Evolutionary conservation across 1,140 invertebrate species (phyloP), one percentile per base, ranked within the genome.

Genomic region (Leptinotarsa defecta): DNA sequence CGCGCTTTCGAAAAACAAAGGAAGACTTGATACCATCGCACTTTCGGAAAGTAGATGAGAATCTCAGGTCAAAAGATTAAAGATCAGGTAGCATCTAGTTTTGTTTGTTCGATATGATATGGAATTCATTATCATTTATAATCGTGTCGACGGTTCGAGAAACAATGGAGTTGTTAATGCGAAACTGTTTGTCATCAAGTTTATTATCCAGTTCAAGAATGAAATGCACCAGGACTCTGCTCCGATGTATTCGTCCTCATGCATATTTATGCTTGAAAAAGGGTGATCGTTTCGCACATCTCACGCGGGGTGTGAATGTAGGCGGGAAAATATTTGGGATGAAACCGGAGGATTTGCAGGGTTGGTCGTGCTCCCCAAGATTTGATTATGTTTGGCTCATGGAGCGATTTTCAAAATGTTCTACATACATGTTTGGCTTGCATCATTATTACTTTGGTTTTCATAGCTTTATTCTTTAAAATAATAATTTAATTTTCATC

Each of bases 31-130:
- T 68, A 68, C 43, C 65, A 57, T 57, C 52, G 2, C 52, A 57
- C n/a, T 57, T 57, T 19, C 15, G 52, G 27, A 64, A 48, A 71
- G 63, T 57, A 57, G 52, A 64, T 68, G 68, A 62, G 71, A 74
- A 79, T 79, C 78, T 79, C 72, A 64, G 78, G 78, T 79, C 78
- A 79, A 79, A 74, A 77, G 78, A 79, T 77, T 79, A 79, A 79
- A 79, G 78, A 79, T 79, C 78, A 77, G 74, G 13, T 64, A 74
- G 71, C 52, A 57, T 57, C 68, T 77, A 71, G 73, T n/a, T 68
- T 57, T 71, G 73, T 76, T 76, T 63, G 71, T 74, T 63, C 62
- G 75, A 76, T 78, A 75, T 77, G 74, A 75, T 74, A 71, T 74
- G 64, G 67, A 48, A 69, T 70, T 75, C 48, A 79, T 79, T 79